phyloP scores from a whole-genome alignment of 2,113 vertebrate species.

The Pelodiscus sinensis region DNA sequence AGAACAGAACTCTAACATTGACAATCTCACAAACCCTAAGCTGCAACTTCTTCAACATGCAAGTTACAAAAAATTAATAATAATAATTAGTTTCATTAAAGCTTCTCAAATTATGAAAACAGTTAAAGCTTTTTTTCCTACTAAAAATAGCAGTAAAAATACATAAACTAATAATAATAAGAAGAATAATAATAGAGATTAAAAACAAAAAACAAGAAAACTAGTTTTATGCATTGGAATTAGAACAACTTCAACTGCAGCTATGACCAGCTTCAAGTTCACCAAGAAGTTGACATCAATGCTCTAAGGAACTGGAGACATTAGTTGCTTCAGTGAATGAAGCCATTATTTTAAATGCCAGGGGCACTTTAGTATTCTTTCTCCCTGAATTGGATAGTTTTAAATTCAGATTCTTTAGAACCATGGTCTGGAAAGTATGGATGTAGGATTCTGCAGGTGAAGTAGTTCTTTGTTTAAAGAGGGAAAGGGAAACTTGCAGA shows the following conservation, averaged over 20 bases:
- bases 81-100: conserved; percentile 76
- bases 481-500: conserved; percentile 80
- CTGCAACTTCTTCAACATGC: conserved; percentile 99
- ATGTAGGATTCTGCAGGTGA: conserved; percentile 80
- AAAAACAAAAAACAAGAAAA: conserved; percentile 79
- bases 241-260: conserved; percentile 88
- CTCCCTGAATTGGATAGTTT: conserved; percentile 39
- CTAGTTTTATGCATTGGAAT: conserved; percentile 82
- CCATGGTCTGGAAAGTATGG: conserved; percentile 48
- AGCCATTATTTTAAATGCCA: conserved; percentile 11
- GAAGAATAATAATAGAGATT: conserved; percentile 73
- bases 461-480: conserved; percentile 89
- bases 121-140: conserved; percentile 77
- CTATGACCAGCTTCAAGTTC: conserved; percentile 66
- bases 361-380: neutral
- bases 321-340: conserved; percentile 6
- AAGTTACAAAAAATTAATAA: conserved; percentile 82
- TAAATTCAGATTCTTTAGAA: conserved; percentile 18
- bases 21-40: conserved; percentile 99
- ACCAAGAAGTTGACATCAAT: conserved; percentile 4
- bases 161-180: conserved; percentile 79
- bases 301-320: conserved; percentile 30
- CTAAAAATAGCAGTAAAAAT: conserved; percentile 79
- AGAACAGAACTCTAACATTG: conserved; percentile 99
- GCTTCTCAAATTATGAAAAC: conserved; percentile 75